Evolutionary conservation across 2,888 invertebrate species (phyloP), one percentile per base, ranked within the genome.

Genomic region (Melanostoma mellinum): DNA sequence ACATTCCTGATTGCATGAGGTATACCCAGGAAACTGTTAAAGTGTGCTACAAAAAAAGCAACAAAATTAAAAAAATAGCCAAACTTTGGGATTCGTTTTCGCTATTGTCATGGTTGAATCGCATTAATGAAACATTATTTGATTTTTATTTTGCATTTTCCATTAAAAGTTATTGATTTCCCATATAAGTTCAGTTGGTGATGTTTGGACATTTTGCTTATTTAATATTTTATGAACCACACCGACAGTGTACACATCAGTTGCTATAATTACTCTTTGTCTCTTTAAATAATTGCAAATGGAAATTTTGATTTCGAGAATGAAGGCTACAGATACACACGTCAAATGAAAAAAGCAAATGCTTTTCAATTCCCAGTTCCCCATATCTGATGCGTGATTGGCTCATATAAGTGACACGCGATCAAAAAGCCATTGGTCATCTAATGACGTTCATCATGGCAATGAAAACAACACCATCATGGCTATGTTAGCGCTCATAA

Each of bases 101-200:
- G 20, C 60, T 63, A 73, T 36, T 73, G 10, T 32, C 44, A 32
- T 20, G 42, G 58, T 58, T 75, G 73, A 73, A 50, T 65, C 56
- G 38, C 55, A 73, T 73, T 74, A 76, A 76, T 69, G 61, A 76
- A 40, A 46, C 58, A 30, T 63, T 20, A 20, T 20, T 20, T 20
- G 20, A n/a, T 42, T 42, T 42, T 42, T 42, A 42, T 8, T 42
- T 9, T 48, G 61, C 44, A 35, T 53, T 69, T 63, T 65, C 73
- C 53, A 76, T 63, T 69, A 55, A 42, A 42, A 3, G 42, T 50
- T 61, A 61, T 68, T 52, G 46, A 44, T 68, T 76, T 63, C n/a
- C 42, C 5, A n/a, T 9, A 6, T 42, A 3, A 42, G 20, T 20
- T 1, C 42, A 6, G 42, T 9, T 42, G 42, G 0, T 20, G 20